Conservation (phyloP, 2,797 vertebrate species). For the Semotilus atromaculatus region DNA sequence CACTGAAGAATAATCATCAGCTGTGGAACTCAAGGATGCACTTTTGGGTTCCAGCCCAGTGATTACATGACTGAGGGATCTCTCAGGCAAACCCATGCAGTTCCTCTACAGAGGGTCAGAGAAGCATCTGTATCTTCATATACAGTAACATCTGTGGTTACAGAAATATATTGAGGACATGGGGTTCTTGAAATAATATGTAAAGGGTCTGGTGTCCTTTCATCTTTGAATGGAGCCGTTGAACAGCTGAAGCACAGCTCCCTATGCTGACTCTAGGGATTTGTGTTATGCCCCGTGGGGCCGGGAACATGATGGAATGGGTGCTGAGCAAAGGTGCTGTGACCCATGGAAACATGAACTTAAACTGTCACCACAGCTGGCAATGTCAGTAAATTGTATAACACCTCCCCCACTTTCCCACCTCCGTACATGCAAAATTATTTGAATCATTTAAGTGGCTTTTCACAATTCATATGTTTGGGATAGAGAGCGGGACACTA, state of each 20-base stretch:
- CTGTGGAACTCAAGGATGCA: neutral
- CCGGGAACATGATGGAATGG: neutral
- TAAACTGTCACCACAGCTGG: neutral
- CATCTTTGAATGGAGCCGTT: slow-evolving; percentile 55
- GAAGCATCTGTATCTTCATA: slow-evolving; percentile 27
- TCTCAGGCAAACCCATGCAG: neutral
- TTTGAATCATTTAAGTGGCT: neutral
- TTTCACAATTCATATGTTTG: neutral
- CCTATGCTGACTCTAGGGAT: slow-evolving; percentile 59
- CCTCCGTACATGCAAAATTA: neutral
- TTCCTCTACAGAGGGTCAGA: neutral
- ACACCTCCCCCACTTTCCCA: neutral
- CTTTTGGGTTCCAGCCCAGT: neutral
- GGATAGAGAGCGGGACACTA: neutral
- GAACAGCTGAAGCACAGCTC: slow-evolving; percentile 63
- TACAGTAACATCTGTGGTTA: slow-evolving; percentile 47
- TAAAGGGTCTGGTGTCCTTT: slow-evolving; percentile 48
- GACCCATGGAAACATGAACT: slow-evolving; percentile 18
- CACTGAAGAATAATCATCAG: neutral
- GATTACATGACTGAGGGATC: neutral
- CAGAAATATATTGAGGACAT: slow-evolving; percentile 63
- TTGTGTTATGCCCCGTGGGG: neutral
- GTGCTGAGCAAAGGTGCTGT: slow-evolving; percentile 20
- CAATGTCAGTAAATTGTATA: slow-evolving; percentile 14
- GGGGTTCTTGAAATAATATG: slow-evolving; percentile 13